phyloP scores from a whole-genome alignment of 2,888 invertebrate species.

The Mayetiola destructor region DNA sequence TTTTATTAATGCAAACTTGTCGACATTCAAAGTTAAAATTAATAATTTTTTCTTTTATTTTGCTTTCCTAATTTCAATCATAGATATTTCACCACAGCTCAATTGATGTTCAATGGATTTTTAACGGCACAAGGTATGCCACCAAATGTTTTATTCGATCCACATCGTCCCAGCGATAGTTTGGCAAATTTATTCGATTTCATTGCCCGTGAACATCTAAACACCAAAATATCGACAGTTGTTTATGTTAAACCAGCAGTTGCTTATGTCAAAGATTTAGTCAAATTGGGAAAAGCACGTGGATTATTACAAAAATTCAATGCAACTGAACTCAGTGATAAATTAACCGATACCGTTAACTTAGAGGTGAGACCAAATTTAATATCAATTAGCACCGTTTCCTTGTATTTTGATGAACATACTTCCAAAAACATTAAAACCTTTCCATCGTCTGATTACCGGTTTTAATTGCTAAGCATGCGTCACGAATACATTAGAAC shows the following conservation, averaged over 20 bases:
- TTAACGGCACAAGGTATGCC: conserved; percentile 62
- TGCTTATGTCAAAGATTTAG: conserved; percentile 53
- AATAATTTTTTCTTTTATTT: background rate
- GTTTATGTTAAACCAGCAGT: conserved; percentile 63
- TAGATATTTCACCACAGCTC: conserved; percentile 52
- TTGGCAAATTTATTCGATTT: conserved; percentile 53
- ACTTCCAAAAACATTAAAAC: too few relatives aligned
- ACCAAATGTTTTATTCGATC: conserved; percentile 52
- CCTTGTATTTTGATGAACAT: too few relatives aligned
- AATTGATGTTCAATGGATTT: conserved; percentile 59
- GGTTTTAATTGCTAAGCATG: too few relatives aligned
- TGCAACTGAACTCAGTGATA: conserved; percentile 56
- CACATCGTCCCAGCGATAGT: conserved; percentile 52
- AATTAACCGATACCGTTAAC: conserved; percentile 64
- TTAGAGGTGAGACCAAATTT: conserved; percentile 42
- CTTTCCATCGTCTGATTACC: too few relatives aligned
- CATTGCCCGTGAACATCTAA: conserved; percentile 52
- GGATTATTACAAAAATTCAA: conserved; percentile 51
- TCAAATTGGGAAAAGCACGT: conserved; percentile 53
- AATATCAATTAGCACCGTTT: too few relatives aligned
- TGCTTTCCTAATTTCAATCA: background rate
- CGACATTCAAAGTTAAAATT: background rate
- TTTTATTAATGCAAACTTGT: background rate
- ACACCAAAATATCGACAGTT: conserved; percentile 53
- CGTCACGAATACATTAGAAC: too few relatives aligned